phyloP scores from a whole-genome alignment of 2,113 vertebrate genomes.

The Sinocyclocheilus anshuiensis region DNA sequence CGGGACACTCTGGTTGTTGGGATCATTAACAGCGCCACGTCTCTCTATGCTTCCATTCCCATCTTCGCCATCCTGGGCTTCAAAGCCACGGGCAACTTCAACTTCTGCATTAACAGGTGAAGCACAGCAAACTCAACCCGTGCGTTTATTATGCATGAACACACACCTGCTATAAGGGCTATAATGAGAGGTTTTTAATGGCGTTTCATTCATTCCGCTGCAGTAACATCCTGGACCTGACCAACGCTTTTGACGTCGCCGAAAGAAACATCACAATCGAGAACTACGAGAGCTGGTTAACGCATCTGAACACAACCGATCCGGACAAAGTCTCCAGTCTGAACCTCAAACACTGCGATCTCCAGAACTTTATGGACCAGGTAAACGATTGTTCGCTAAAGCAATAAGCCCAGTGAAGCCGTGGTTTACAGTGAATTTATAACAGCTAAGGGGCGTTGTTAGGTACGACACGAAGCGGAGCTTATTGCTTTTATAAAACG shows the following conservation, averaged over 20 bases:
- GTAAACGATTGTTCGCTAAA: conserved; percentile 60
- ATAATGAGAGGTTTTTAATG: too few relatives aligned
- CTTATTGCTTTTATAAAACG: too few relatives aligned
- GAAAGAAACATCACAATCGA: conserved; percentile 80
- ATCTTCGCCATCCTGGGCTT: conserved; percentile 92
- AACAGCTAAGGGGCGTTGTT: too few relatives aligned
- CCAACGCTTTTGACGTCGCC: conserved; percentile 79
- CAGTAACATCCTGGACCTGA: conserved; percentile 86
- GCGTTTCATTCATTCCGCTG: not conserved
- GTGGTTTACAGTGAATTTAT: too few relatives aligned
- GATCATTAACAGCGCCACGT: conserved; percentile 87
- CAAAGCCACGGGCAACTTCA: conserved; percentile 79
- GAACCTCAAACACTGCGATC: conserved; percentile 73
- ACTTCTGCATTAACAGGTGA: conserved; percentile 55
- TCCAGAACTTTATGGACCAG: conserved; percentile 85
- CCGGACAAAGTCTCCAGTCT: conserved; percentile 68
- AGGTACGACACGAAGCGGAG: too few relatives aligned
- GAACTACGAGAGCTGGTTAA: conserved; percentile 72
- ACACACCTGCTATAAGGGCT: too few relatives aligned
- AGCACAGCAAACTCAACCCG: too few relatives aligned
- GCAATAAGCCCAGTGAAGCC: too few relatives aligned
- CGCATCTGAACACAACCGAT: conserved; percentile 68
- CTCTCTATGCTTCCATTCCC: conserved; percentile 85
- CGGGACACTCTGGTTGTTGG: conserved; percentile 85
- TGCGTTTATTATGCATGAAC: too few relatives aligned